These are phyloP conservation scores for Sebastes trivittatus DNA, from an alignment of 2,797 vertebrate species.

Conservation along the genomic window DNA sequence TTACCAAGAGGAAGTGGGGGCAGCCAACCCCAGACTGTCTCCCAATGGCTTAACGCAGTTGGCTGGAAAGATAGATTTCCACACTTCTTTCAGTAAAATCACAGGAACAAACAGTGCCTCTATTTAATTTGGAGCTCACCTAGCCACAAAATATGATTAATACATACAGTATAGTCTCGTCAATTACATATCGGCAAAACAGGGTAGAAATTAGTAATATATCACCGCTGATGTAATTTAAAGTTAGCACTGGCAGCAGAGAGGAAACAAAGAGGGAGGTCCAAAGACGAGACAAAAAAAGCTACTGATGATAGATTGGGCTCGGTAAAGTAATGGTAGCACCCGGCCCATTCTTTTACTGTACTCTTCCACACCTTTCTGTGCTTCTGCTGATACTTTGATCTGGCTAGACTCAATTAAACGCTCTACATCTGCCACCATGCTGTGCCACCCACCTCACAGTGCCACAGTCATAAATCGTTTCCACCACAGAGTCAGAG, in stretches of 20 bases:
- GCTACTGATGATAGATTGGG: conserved; percentile 15
- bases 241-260: background rate
- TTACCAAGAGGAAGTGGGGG: conserved; percentile 62
- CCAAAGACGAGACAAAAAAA: conserved; percentile 11
- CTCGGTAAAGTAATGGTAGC: conserved; percentile 1
- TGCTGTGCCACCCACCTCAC: conserved; percentile 69
- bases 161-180: background rate
- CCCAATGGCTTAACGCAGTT: conserved; percentile 50
- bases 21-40: conserved; percentile 59
- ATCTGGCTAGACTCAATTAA: conserved; percentile 65
- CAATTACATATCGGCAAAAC: conserved; percentile 21
- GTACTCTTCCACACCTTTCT: conserved; percentile 50
- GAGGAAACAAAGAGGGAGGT: background rate
- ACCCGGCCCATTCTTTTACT: conserved; percentile 19
- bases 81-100: conserved; percentile 30
- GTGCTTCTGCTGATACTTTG: conserved; percentile 62
- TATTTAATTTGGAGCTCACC: conserved; percentile 49
- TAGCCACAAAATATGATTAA: conserved; percentile 24
- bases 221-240: conserved; percentile 17
- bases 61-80: conserved; percentile 58
- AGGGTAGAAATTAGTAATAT: conserved; percentile 19
- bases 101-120: conserved; percentile 23
- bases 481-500: conserved; percentile 37
- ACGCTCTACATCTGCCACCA: conserved; percentile 57
- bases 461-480: conserved; percentile 49